Base-by-base conservation (phyloP, 2,113 vertebrate genomes). In the Saccopteryx leptura region DNA sequence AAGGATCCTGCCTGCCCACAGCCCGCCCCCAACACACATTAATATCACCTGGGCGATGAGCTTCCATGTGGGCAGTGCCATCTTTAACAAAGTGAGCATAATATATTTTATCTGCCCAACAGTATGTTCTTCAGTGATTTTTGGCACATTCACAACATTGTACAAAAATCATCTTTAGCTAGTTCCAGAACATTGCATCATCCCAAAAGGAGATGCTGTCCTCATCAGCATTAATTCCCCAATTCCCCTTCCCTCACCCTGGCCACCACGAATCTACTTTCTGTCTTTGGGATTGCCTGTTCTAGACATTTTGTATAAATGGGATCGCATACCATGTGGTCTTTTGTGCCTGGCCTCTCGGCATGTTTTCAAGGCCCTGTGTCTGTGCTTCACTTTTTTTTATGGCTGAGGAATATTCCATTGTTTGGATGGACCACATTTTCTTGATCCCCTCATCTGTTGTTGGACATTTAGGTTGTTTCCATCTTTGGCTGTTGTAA, bases 251-350 rank as follows among this genome's bases (percentile, higher is more conserved):
- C 46, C 68, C 21, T 28, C 10, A 50, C 52, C 52, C 21, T 46
- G 19, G 66, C 61, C 33, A 9, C 86, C n/a, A 4, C 11, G 5
- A 1, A n/a, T 48, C 46, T 68, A n/a, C 75, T 91, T 6, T 46
- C 39, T 86, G 8, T 56, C 10, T 56, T 61, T 63, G 61, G 26
- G 14, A 17, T 15, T 5, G 46, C 39, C 52, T 33, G 15, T 69
- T 63, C 26, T 24, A 21, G 76, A 23, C 19, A 0, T 31, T 76
- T 76, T 56, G 7, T 5, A 15, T 52, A 1, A 31, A 0, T n/a
- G 63, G 80, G 33, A 12, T 52, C 11, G 1, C 3, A 18, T 3
- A 4, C 9, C 4, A 1, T 6, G 1, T 18, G 12, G 50, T 9
- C 18, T 48, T 66, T 12, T 26, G 60, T 14, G n/a, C 69, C 68